Evolutionary conservation across 2,797 vertebrate species (phyloP), one percentile per base, ranked within the genome.

Genomic region (Tapirus indicus): DNA sequence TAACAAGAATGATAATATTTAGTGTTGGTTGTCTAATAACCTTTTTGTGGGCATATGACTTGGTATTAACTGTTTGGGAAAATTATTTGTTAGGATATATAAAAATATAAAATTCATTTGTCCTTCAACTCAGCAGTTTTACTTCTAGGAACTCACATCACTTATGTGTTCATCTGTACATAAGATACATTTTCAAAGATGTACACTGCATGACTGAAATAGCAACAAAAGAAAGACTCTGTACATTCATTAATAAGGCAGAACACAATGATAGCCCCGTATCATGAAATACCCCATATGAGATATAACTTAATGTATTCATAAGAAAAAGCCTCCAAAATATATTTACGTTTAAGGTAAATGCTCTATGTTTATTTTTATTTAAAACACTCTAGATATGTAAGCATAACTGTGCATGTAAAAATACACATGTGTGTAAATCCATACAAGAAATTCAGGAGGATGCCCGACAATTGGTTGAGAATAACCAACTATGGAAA

Each of bases 101-200:
- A 78, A 86, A 92, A 86, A 68, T 32, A 41, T 21, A 62, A 79
- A 92, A 86, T 35, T 35, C 0, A n/a, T 58, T 49, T 92, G 11
- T 56, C 41, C 18, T 66, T 74, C 54, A 38, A 62, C 9, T 71
- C 49, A 49, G 41, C 4, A 66, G 78, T 92, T 58, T 54, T 71
- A n/a, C 58, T 80, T 89, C 16, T 83, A 82, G n/a, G 29, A 94
- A 94, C 80, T 56, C 54, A 60, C 35, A 75, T 94, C 66, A 41
- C 7, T 44, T 71, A 64, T 7, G 16, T 66, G 41, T 25, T 84
- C 14, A 1, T 38, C 1, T 60, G 18, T 83, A 29, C 0, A 12
- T 44, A 82, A 94, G 52, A 72, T 54, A 27, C 29, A 62, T 69
- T 92, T 88, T 77, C 49, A 88, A 64, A 78, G 35, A 62, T 18